These are phyloP conservation scores for Toxostoma redivivum DNA, from an alignment of 2,113 vertebrate species.

Conservation along the genomic window DNA sequence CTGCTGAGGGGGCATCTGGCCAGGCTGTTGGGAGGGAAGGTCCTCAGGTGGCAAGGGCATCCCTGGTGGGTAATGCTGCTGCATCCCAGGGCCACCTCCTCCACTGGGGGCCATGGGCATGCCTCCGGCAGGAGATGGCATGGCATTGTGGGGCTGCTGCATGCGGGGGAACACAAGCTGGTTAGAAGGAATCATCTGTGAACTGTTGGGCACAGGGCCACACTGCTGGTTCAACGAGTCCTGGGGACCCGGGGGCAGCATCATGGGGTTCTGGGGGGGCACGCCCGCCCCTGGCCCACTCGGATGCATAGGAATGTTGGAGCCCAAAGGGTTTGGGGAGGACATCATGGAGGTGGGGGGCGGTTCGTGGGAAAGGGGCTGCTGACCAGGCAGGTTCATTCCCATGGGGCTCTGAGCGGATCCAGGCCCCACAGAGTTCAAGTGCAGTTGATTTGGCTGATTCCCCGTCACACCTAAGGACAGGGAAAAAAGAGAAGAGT, in stretches of 20 bases:
- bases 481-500: background rate
- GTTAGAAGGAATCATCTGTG: conserved; percentile 85
- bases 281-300: conserved; percentile 72
- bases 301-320: conserved; percentile 86
- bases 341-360: conserved; percentile 81
- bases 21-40: conserved; percentile 75
- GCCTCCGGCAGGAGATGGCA: conserved; percentile 37
- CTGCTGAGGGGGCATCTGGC: conserved; percentile 74
- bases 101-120: conserved; percentile 55
- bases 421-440: conserved; percentile 81
- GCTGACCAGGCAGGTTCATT: conserved; percentile 85
- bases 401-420: conserved; percentile 90
- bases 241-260: conserved; percentile 74
- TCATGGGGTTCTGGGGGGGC: conserved; percentile 74
- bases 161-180: conserved; percentile 81
- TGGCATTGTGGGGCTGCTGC: conserved; percentile 78
- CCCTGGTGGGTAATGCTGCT: conserved; percentile 74
- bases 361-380: conserved; percentile 86
- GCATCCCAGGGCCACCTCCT: conserved; percentile 62
- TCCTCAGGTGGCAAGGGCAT: conserved; percentile 80
- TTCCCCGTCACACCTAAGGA: conserved; percentile 79
- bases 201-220: conserved; percentile 76
- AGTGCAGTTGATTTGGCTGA: conserved; percentile 82
- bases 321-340: conserved; percentile 85
- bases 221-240: conserved; percentile 79